Evolutionary conservation across 2,888 invertebrate genomes (phyloP), one percentile per base, ranked within the genome.

Genomic region (Chrysolina haemoptera): DNA sequence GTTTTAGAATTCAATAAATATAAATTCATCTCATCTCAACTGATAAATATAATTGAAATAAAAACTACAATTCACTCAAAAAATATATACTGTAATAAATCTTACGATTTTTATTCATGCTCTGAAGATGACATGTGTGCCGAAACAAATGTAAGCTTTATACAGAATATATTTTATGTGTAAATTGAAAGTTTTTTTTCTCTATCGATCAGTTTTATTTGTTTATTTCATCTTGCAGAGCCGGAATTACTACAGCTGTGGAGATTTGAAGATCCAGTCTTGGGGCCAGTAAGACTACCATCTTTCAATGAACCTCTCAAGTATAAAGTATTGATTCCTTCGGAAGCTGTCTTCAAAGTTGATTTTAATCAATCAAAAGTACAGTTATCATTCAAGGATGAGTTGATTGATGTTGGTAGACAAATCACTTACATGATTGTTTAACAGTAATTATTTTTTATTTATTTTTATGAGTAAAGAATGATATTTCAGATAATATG

Each of bases 281-380:
- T 94, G 35, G 97, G 96, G 0, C 94, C 95, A 6, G 90, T 96
- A 62, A 91, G 89, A 82, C 92, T 97, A 69, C 97, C 98, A 0
- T 87, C 88, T 27, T 90, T 92, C 72, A 91, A 93, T 46, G 90
- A 94, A 79, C 91, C 92, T 70, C 90, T 91, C 71, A 89, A 89
- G 48, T 93, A 91, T 74, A 94, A 94, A 87, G 86, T 89, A 0
- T 79, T 87, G 59, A 87, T 94, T 75, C 84, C 88, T 41, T 85
- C 88, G 9, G 85, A 89, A 78, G 85, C 88, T 46, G 85, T 87
- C 65, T 91, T 92, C 81, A 82, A 85, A 72, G 88, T 93, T 43
- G 90, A 92, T 81, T 81, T 90, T 14, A 85, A 85, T 0, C 84
- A 87, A 35, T 87, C 88, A 67, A 87, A 85, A 69, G 88, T 92